Evolutionary conservation across 1,140 invertebrate genomes (phyloP), one percentile per base, ranked within the genome.

Genomic region (Oryzaephilus surinamensis): DNA sequence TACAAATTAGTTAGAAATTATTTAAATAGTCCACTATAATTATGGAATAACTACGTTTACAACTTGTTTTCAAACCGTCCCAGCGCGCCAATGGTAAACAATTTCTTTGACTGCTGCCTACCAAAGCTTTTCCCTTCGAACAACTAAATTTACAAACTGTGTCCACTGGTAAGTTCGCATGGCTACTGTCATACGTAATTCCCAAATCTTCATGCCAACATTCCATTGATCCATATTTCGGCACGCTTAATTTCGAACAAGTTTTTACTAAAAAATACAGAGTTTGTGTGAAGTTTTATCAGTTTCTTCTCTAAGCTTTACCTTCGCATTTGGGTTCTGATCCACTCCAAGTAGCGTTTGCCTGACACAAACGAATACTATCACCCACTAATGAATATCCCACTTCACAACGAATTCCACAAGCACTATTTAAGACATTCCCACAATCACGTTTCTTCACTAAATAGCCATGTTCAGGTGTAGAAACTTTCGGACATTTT

Each of bases 61-160:
- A 83, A 23, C 70, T 65, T 0, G 73, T 72, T 30, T 71, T 69
- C 2, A 81, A 61, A 2, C 80, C 80, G 41, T 78, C 76, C 80
- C 80, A 84, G 37, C 71, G 66, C 1, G 76, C 71, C 12, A 81
- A 65, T 1, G 79, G 77, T 14, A 84, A 57, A 52, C 80, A 84
- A 12, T 71, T 75, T 14, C 79, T 56, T 43, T 70, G 68, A 39
- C 65, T 66, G n/a, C 77, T 80, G 0, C 79, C 79, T 6, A 77
- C 68, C 14, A 82, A 58, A 41, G 70, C 66, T 52, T 69, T 77
- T 0, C 79, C 79, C n/a, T 62, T 60, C 38, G 76, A 66, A 50
- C 80, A 84, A 3, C 62, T 63, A 50, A 81, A 81, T 14, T 68
- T 63, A 49, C 80, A 84, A 13, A 71, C 69, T 0, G 78, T 76